Evolutionary conservation across 1,140 invertebrate species (phyloP).

Genomic region (Procambarus virginalis): DNA sequence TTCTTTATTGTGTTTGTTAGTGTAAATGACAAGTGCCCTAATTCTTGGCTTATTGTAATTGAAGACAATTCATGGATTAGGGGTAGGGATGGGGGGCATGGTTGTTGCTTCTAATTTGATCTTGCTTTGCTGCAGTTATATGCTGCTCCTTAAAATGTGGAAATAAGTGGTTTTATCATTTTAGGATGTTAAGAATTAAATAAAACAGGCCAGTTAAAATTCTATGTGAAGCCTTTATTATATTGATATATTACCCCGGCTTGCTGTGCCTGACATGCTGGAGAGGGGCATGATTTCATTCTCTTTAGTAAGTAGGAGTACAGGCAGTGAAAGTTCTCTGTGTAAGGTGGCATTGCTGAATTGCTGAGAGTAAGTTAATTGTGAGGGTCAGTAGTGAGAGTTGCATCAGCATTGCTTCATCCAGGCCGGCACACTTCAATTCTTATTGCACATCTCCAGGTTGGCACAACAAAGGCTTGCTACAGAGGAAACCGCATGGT

Average conservation of each 20-base stretch:
- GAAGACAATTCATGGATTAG: background rate
- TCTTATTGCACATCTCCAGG: background rate
- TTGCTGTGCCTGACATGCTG: background rate
- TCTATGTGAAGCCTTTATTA: background rate
- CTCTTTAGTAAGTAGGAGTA: background rate
- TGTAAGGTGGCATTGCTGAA: background rate
- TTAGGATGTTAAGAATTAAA: background rate
- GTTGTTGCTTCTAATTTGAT: background rate
- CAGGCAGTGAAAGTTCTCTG: background rate
- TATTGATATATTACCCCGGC: background rate
- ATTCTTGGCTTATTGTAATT: background rate
- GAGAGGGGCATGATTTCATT: background rate
- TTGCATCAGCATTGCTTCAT: background rate
- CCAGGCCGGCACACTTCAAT: background rate
- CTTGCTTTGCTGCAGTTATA: background rate
- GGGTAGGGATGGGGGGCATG: background rate
- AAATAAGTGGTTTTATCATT: background rate
- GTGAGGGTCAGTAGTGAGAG: background rate
- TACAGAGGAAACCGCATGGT: background rate
- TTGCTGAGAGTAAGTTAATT: background rate
- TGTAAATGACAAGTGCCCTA: background rate
- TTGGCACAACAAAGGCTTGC: background rate
- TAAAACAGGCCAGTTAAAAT: background rate
- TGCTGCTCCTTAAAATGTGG: background rate
- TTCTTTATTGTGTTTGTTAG: conserved; percentile 34